Percentiles rank a stretch among this genome's conserved stretches.
phyloP scores from a whole-genome alignment of 1,140 invertebrate genomes.

The Dendrolimus punctatus region DNA sequence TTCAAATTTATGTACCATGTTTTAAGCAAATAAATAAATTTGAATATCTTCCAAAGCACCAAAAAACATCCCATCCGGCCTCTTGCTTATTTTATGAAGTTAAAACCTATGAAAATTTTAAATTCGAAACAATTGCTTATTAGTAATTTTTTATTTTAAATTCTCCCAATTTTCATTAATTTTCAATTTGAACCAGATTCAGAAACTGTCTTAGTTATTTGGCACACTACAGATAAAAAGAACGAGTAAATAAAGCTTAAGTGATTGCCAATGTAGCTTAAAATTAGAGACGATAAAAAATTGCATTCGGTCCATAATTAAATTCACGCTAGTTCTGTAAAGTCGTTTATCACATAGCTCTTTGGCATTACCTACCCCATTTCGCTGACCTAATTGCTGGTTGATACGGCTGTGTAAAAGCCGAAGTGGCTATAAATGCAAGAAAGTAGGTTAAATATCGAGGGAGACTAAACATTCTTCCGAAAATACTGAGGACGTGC shows the following conservation, averaged over 20 bases:
- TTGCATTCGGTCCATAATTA: slow-evolving; percentile 8
- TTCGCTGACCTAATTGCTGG: slow-evolving; percentile 61
- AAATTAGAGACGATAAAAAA: background rate
- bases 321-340: slow-evolving; percentile 26
- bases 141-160: no score
- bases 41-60: no score
- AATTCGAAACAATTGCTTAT: no score
- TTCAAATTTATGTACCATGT: no score
- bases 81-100: no score
- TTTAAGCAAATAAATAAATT: no score
- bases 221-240: no score
- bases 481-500: slow-evolving; percentile 24
- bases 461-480: slow-evolving; percentile 47
- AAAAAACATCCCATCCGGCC: no score
- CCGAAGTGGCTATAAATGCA: slow-evolving; percentile 60
- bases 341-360: slow-evolving; percentile 27
- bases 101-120: no score
- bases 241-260: background rate
- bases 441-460: slow-evolving; percentile 67
- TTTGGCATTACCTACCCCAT: slow-evolving; percentile 46
- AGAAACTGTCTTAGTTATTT: no score
- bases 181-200: no score
- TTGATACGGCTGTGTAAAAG: slow-evolving; percentile 51
- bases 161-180: no score
- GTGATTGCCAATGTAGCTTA: background rate